Evolutionary conservation across 2,113 vertebrate species (phyloP), one percentile per base, ranked within the genome.

Genomic region (Apodemus sylvaticus): DNA sequence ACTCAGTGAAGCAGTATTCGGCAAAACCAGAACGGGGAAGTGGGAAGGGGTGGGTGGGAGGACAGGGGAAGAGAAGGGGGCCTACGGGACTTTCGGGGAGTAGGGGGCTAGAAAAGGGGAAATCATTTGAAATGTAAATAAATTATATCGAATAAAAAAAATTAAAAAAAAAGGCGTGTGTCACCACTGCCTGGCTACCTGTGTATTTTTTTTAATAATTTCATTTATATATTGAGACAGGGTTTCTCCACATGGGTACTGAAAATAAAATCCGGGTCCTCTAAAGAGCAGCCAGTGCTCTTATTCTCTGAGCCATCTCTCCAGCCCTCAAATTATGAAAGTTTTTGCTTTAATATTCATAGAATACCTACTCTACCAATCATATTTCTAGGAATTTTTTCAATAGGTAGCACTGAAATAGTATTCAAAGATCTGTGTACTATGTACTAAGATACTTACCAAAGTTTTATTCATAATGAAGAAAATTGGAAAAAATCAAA

Each of bases 331-430:
- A 90, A 64, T 94, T 2, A 86, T 2, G 2, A 29, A 19, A 95
- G 95, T 36, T 90, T 90, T 36, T 93, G 19, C 42, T 95, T 82
- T 58, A 74, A 81, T 85, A 91, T 58, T 93, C 71, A 96, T 74
- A 48, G 48, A 60, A 31, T 74, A 90, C 12, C 7, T 95, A 13
- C 70, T 78, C 14, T 51, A 31, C 14, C 90, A 89, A 79, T 92
- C 92, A 58, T 90, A 74, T 31, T 66, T 83, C 3, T 79, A 92
- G 48, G 29, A 94, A 83, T 85, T 86, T 86, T 89, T 39, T 31
- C 58, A 76, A 86, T 55, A 91, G 60, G 55, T 76, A 74, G 77
- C 19, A 93, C 29, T 74, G 48, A 70, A 70, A 24, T 51, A 88
- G 66, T 31, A 91, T 68, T 62, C 64, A 91, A 91, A 93, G 22